Evolutionary conservation across 1,140 invertebrate genomes (phyloP).

Genomic region (Mercenaria mercenaria): DNA sequence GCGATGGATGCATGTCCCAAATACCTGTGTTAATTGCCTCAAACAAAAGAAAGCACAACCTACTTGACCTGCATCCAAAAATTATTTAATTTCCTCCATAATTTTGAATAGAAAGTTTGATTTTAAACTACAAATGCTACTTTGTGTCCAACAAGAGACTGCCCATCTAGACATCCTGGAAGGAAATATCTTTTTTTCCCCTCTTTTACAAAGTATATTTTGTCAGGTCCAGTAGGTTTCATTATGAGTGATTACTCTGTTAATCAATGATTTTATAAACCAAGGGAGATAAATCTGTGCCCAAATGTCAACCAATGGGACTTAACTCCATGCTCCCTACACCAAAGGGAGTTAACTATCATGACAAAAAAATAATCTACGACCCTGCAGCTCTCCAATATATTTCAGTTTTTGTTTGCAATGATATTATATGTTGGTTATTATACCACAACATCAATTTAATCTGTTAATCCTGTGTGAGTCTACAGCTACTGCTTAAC

Average conservation of each 20-base stretch:
- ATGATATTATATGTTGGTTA: not conserved
- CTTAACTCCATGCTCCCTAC: not conserved
- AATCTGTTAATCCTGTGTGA: conserved; percentile 43
- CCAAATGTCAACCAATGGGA: not conserved
- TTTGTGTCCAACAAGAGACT: too few relatives aligned
- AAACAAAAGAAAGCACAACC: too few relatives aligned
- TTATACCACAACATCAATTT: conserved; percentile 39
- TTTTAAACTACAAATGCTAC: too few relatives aligned
- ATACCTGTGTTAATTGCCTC: too few relatives aligned
- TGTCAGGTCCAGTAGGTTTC: not conserved
- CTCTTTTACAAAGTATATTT: too few relatives aligned
- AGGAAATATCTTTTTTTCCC: too few relatives aligned
- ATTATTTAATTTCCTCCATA: too few relatives aligned
- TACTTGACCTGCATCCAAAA: too few relatives aligned
- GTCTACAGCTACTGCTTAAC: not conserved
- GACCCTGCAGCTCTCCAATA: conserved; percentile 37
- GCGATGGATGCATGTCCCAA: too few relatives aligned
- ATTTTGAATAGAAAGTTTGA: too few relatives aligned
- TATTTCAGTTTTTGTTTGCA: not conserved
- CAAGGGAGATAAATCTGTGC: not conserved
- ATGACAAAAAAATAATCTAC: not conserved
- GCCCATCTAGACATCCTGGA: too few relatives aligned
- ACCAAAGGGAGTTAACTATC: conserved; percentile 33
- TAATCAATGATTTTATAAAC: conserved; percentile 11
- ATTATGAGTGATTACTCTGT: not conserved